Evolutionary conservation across 2,888 invertebrate genomes (phyloP).

Genomic region (Aproaerema taeniolella): DNA sequence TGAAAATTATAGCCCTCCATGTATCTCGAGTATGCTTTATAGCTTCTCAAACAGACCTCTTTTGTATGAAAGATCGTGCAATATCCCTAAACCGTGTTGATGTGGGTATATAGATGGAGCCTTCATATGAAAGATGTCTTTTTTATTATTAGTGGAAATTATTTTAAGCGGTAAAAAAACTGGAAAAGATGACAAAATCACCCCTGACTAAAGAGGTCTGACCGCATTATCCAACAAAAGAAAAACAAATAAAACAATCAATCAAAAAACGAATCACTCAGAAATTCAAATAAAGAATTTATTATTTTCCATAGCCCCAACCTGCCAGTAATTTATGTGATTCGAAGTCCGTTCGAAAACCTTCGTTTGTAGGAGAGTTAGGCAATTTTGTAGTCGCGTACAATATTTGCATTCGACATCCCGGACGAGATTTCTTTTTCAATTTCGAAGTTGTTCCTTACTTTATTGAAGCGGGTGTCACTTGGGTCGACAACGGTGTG

Average conservation of each 20-base stretch:
- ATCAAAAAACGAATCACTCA: neutral
- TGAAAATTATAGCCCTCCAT: no score
- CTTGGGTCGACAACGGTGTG: slow-evolving; percentile 36
- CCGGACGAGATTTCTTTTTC: slow-evolving; percentile 58
- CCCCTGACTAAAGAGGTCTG: no score
- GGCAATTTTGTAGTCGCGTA: slow-evolving; percentile 46
- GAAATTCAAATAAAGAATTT: slow-evolving; percentile 6
- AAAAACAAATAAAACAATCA: neutral
- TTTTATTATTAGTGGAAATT: no score
- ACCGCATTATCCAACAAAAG: no score
- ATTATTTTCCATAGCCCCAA: slow-evolving; percentile 7
- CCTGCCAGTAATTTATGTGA: slow-evolving; percentile 17
- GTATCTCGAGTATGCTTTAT: no score
- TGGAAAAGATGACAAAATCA: no score
- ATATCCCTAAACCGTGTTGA: no score
- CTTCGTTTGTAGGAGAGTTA: slow-evolving; percentile 31
- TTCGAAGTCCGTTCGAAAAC: slow-evolving; percentile 17
- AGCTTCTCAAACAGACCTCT: no score
- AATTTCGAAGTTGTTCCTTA: slow-evolving; percentile 62
- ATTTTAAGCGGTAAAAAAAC: no score
- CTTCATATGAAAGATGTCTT: no score
- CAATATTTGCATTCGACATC: slow-evolving; percentile 50
- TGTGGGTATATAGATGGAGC: no score
- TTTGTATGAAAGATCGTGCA: no score
- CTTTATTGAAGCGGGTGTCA: slow-evolving; percentile 59